A percentile compares a stretch with the other conserved stretches of the same genome.
These are phyloP conservation scores for Falco columbarius DNA, from an alignment of 2,797 vertebrate species.

Conservation along the genomic window DNA sequence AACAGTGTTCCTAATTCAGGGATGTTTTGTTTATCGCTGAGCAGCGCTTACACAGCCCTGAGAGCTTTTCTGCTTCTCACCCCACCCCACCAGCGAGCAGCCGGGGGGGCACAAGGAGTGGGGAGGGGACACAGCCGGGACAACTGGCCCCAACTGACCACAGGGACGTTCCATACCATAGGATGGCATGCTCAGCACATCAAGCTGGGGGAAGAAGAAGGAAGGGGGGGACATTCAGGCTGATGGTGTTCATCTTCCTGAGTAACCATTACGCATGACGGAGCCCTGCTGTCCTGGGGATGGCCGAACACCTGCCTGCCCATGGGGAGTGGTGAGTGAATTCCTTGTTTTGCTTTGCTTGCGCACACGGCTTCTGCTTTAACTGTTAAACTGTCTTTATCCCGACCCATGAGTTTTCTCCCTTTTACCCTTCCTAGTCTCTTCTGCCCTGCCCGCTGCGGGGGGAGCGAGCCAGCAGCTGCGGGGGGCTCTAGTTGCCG, in stretches of 20 bases:
- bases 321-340: background rate
- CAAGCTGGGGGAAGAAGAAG: background rate
- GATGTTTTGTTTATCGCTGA: too few relatives aligned
- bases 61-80: too few relatives aligned
- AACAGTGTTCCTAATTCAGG: too few relatives aligned
- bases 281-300: background rate
- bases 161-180: background rate
- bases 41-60: too few relatives aligned
- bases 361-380: background rate
- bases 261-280: rapidly evolving
- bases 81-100: too few relatives aligned
- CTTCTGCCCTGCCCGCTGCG: background rate
- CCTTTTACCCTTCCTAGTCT: background rate
- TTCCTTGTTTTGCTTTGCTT: background rate
- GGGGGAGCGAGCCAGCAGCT: background rate
- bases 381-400: background rate
- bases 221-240: background rate
- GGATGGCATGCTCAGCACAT: background rate
- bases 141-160: too few relatives aligned
- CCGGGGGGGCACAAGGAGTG: too few relatives aligned
- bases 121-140: too few relatives aligned
- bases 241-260: background rate
- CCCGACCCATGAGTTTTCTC: background rate
- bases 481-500: background rate
- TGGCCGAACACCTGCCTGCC: background rate